These are phyloP conservation scores for Melinopterus prodromus DNA, from an alignment of 2,888 invertebrate species.

Conservation along the genomic window DNA sequence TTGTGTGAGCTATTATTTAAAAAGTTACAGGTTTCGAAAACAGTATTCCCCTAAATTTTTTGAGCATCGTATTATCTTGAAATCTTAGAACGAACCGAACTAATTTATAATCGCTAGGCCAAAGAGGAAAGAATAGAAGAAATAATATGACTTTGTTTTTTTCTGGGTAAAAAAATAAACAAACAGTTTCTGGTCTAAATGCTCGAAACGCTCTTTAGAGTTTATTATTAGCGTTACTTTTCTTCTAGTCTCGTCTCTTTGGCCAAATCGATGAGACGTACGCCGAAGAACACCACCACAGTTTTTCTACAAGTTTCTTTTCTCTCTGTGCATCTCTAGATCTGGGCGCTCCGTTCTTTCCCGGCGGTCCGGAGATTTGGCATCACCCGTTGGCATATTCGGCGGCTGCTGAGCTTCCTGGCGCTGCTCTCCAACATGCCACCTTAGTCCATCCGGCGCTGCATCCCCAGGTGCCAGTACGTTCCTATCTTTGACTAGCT, in stretches of 20 bases:
- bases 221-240: background rate
- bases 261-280: background rate
- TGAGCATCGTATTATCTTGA: no score
- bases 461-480: slow-evolving; percentile 97
- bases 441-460: slow-evolving; percentile 96
- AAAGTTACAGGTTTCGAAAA: no score
- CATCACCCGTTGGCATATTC: slow-evolving; percentile 87
- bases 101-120: background rate
- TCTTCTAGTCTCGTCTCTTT: background rate
- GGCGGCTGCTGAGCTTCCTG: slow-evolving; percentile 82
- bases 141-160: background rate
- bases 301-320: background rate
- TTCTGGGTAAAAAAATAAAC: background rate
- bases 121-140: background rate
- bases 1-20: no score
- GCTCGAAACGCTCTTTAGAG: background rate
- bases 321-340: slow-evolving; percentile 64
- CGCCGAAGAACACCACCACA: background rate
- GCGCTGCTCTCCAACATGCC: slow-evolving; percentile 82
- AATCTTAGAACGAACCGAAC: no score
- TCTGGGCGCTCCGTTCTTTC: slow-evolving; percentile 96
- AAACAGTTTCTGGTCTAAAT: background rate
- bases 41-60: no score
- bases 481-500: slow-evolving; percentile 98
- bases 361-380: slow-evolving; percentile 94